Base-by-base conservation (phyloP, 1,140 invertebrate species). In the Trypoxylus dichotomus region DNA sequence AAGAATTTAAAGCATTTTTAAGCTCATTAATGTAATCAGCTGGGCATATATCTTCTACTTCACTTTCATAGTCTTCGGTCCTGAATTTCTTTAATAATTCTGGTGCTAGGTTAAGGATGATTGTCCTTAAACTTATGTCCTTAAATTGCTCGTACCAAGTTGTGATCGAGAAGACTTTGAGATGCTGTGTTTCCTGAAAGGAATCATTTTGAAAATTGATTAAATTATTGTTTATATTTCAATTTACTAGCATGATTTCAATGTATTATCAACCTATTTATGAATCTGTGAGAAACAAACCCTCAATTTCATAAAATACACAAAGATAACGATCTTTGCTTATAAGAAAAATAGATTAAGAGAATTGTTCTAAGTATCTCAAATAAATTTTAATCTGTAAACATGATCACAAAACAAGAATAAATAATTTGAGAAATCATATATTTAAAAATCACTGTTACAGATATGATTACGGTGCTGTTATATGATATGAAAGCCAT, bases 131-230 rank as follows among this genome's bases (percentile, higher is more conserved):
- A 8, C 83, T 77, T 25, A 84, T 63, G 47, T 80, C 27, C 79
- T 84, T 79, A 71, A 85, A 85, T 58, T 58, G 77, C 24, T 82
- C 68, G 63, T 84, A 85, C 84, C 84, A 85, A 10, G 75, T 79
- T 27, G 58, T 63, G 11, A 85, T 85, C 21, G 84, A 85, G 78
- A 85, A 85, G 75, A 83, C 83, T 76, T 80, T 81, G 29, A 81
- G 79, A 79, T 84, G 83, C 79, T 83, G 80, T 29, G 79, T 79
- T 81, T 84, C 82, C 81, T 85, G 60, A 37, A 82, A 78, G 60
- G 15, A 27, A 75, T 75, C n/a, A 75, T 73, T 73, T 41, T 42
- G 7, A 3, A 63, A 24, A 24, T n/a, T 63, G 27, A 32, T 32
- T 73, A 3, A 37, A 37, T 24, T 37, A 37, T 73, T n/a, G 24